Evolutionary conservation across 2,797 vertebrate species (phyloP).

Genomic region (Lacerta bilineata): DNA sequence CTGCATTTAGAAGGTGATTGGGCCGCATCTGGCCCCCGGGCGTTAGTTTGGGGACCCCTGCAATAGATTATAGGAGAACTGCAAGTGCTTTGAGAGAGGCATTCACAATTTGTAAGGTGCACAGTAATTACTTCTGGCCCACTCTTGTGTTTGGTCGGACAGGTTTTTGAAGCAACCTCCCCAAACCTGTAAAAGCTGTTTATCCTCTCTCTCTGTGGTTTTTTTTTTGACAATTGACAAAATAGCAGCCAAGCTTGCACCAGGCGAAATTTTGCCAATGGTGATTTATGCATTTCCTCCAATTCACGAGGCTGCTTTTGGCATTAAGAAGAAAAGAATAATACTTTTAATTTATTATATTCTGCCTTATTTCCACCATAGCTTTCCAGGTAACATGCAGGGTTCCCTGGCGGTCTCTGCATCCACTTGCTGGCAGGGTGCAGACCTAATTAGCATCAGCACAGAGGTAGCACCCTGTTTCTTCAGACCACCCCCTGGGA

Average conservation of each 20-base stretch:
- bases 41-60: too few relatives aligned
- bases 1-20: too few relatives aligned
- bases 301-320: not conserved
- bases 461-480: not conserved
- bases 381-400: not conserved
- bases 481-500: too few relatives aligned
- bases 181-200: not conserved
- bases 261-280: not conserved
- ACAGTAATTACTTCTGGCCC: not conserved
- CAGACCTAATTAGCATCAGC: not conserved
- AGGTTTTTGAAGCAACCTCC: not conserved
- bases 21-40: too few relatives aligned
- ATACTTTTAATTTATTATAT: not conserved
- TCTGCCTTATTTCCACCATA: not conserved
- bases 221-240: not conserved
- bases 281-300: not conserved
- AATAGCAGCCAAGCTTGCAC: not conserved
- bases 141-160: not conserved
- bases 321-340: not conserved
- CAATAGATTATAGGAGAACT: too few relatives aligned
- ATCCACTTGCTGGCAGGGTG: not conserved
- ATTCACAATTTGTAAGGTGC: not conserved
- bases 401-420: too few relatives aligned
- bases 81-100: not conserved
- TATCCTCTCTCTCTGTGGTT: not conserved